These are phyloP conservation scores for Dendronephthya gigantea DNA, from an alignment of 64 coral and sea anemone species.

Conservation along the genomic window DNA sequence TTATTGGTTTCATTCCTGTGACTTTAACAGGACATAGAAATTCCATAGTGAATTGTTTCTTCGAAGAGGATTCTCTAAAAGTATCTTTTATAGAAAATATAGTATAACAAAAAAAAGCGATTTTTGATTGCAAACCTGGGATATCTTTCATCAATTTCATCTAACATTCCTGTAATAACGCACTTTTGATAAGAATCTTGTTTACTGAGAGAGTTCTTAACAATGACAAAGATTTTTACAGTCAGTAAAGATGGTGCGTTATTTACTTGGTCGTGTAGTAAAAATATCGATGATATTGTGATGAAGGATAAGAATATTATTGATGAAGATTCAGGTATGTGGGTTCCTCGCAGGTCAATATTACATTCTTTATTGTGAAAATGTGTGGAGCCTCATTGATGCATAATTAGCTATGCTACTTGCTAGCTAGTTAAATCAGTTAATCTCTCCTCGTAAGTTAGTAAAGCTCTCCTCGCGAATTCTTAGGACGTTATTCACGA, in stretches of 20 bases:
- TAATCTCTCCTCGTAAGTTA: too few relatives aligned
- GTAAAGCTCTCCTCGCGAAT: too few relatives aligned
- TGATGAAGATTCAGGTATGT: background rate
- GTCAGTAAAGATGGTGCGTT: constrained; percentile 65
- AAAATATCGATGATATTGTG: constrained; percentile 15
- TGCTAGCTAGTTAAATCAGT: too few relatives aligned
- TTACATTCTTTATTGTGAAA: background rate
- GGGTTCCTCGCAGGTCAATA: too few relatives aligned
- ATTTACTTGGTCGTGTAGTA: constrained; percentile 58
- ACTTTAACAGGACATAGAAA: constrained; percentile 78
- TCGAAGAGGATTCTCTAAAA: constrained; percentile 66
- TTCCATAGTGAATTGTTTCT: constrained; percentile 60
- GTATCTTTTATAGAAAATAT: constrained; percentile 83
- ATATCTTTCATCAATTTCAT: too few relatives aligned
- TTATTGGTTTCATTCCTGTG: constrained; percentile 53
- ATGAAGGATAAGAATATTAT: constrained; percentile 6
- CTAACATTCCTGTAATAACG: too few relatives aligned
- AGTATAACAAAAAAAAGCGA: too few relatives aligned
- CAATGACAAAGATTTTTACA: constrained; percentile 31
- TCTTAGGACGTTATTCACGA: too few relatives aligned
- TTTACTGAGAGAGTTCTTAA: background rate
- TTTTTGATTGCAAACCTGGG: too few relatives aligned
- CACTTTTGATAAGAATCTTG: too few relatives aligned
- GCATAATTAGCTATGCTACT: too few relatives aligned
- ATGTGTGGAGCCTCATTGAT: too few relatives aligned